Evolutionary conservation across 2,797 vertebrate species (phyloP).

Genomic region (Pseudotriccus pelzelni): DNA sequence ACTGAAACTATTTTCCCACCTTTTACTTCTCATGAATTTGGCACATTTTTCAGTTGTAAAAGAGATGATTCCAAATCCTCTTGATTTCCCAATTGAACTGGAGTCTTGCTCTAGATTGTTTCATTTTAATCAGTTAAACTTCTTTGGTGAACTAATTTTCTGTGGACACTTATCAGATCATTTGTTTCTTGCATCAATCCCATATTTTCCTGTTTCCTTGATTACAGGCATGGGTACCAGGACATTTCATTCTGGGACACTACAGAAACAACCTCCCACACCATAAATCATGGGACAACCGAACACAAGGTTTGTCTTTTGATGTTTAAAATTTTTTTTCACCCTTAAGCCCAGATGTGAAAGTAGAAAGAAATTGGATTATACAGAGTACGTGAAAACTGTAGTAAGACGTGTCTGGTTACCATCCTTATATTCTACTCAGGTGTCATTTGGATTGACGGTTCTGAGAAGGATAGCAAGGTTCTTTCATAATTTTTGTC

Average conservation of each 20-base stretch:
- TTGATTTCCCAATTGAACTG: background rate
- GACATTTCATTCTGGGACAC: conserved; percentile 30
- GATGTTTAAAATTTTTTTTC: background rate
- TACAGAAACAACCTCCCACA: conserved; percentile 4
- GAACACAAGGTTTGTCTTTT: conserved; percentile 2
- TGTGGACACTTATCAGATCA: background rate
- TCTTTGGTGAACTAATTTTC: background rate
- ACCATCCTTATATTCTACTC: background rate
- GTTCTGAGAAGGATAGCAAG: background rate
- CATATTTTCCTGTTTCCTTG: background rate
- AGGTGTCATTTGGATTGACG: background rate
- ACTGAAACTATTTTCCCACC: background rate
- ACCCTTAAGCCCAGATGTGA: background rate
- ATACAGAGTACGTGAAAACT: background rate
- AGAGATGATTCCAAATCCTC: background rate
- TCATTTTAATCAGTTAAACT: background rate
- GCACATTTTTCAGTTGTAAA: background rate
- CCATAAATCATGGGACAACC: background rate
- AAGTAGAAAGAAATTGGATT: background rate
- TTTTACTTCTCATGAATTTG: background rate
- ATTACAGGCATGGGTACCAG: conserved; percentile 3
- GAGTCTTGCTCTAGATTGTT: background rate
- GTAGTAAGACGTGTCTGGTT: background rate
- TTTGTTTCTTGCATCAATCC: background rate
- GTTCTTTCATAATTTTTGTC: background rate